phyloP scores from a whole-genome alignment of 2,113 vertebrate species.

The Origma solitaria region DNA sequence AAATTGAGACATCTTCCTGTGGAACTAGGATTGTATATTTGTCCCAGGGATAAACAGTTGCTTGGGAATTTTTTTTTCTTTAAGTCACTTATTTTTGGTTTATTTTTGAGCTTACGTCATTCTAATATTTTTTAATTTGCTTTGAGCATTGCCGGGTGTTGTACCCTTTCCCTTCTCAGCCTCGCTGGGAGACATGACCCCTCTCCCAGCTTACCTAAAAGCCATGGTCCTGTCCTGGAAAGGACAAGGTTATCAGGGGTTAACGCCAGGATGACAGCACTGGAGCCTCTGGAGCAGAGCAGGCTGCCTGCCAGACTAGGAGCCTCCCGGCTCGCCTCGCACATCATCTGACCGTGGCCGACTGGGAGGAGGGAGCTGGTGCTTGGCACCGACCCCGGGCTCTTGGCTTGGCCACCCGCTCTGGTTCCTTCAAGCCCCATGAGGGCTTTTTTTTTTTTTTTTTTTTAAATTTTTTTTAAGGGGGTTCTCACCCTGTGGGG shows the following conservation, averaged over 20 bases:
- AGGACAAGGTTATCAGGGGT: slow-evolving; percentile 81
- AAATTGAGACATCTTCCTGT: slow-evolving; percentile 52
- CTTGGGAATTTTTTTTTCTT: slow-evolving; percentile 13
- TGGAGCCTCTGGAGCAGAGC: slow-evolving; percentile 81
- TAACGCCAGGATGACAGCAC: slow-evolving; percentile 78
- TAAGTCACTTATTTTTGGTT: not conserved
- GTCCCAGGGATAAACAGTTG: slow-evolving; percentile 52
- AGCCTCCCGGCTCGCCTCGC: slow-evolving; percentile 74
- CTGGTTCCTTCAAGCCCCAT: not conserved
- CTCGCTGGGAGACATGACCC: not conserved
- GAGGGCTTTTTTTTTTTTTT: not conserved
- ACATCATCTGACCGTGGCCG: slow-evolving; percentile 76
- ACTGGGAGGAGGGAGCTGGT: slow-evolving; percentile 25
- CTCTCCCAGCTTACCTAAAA: not conserved
- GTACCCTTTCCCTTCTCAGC: not conserved
- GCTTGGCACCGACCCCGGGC: slow-evolving; percentile 41
- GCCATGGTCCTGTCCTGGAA: not conserved
- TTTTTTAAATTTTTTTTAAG: not conserved
- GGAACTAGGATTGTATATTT: slow-evolving; percentile 46
- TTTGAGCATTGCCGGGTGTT: accelerated
- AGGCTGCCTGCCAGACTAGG: slow-evolving; percentile 84
- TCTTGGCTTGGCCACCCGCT: slow-evolving; percentile 52
- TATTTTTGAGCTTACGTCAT: not conserved
- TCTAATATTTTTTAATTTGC: not conserved
- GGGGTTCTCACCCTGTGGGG: not conserved